phyloP scores from a whole-genome alignment of 2,888 invertebrate genomes.

The Hirtodrosophila alboralis region DNA sequence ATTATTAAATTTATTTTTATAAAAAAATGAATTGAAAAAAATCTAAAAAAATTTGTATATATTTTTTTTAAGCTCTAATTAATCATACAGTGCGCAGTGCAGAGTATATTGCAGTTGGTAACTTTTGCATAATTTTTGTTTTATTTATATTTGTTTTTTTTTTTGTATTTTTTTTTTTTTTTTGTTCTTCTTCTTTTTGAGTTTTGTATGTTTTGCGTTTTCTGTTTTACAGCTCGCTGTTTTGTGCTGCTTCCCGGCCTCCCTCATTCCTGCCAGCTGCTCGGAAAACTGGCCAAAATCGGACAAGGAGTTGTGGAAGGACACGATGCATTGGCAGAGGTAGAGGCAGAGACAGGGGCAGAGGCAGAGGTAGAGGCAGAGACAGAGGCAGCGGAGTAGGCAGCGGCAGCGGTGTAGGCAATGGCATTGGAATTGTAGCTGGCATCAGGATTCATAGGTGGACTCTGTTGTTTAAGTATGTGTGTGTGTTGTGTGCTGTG shows the following conservation, averaged over 20 bases:
- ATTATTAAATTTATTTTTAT: too few relatives aligned
- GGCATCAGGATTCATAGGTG: neutral
- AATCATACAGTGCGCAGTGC: too few relatives aligned
- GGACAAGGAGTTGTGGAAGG: constrained; percentile 1
- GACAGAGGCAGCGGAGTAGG: too few relatives aligned
- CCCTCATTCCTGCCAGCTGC: constrained; percentile 3
- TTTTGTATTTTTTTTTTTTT: too few relatives aligned
- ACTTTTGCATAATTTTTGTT: too few relatives aligned
- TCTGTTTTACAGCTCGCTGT: constrained; percentile 26
- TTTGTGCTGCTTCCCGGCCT: constrained; percentile 35
- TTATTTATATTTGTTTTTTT: too few relatives aligned
- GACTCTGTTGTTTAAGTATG: too few relatives aligned
- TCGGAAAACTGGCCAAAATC: constrained; percentile 31
- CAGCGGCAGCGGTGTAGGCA: neutral
- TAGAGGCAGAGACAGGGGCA: constrained; percentile 1
- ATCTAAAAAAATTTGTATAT: too few relatives aligned
- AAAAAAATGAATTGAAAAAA: too few relatives aligned
- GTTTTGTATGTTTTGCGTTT: constrained; percentile 27
- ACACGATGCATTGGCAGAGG: constrained; percentile 13
- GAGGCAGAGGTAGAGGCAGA: neutral
- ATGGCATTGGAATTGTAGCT: neutral
- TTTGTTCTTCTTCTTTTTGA: too few relatives aligned
- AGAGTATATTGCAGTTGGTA: too few relatives aligned
- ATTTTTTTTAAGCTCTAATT: too few relatives aligned
- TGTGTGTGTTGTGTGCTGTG: constrained; percentile 1